phyloP scores from a whole-genome alignment of 1,140 invertebrate genomes.

The Drosophila saltans region DNA sequence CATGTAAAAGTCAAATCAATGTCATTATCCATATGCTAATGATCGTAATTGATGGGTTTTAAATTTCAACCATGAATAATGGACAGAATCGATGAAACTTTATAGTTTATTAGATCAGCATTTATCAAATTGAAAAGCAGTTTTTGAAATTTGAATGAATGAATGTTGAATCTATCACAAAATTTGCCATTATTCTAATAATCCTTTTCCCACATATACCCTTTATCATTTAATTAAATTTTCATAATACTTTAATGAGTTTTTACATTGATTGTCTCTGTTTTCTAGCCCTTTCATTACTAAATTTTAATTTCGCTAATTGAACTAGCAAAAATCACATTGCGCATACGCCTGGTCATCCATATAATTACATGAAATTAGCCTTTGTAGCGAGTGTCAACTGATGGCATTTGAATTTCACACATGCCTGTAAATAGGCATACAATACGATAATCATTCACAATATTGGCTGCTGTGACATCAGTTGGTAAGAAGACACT shows the following conservation, averaged over 20 bases:
- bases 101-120: background rate
- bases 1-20: background rate
- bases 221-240: background rate
- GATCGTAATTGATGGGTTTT: background rate
- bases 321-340: no score
- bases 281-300: no score
- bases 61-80: background rate
- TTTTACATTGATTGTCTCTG: no score
- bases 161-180: no score
- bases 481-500: constrained; percentile 12
- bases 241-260: background rate
- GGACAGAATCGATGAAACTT: background rate
- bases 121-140: background rate
- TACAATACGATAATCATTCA: constrained; percentile 17
- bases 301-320: no score
- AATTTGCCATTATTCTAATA: no score
- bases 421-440: constrained; percentile 33
- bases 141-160: background rate
- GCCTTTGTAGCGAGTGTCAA: constrained; percentile 4
- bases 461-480: background rate
- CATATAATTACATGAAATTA: background rate
- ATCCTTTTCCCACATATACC: no score
- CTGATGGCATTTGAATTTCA: constrained; percentile 35
- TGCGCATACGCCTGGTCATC: constrained; percentile 30
- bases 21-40: background rate